Evolutionary conservation across 2,888 invertebrate genomes (phyloP).

Genomic region (Parochlus steinenii): DNA sequence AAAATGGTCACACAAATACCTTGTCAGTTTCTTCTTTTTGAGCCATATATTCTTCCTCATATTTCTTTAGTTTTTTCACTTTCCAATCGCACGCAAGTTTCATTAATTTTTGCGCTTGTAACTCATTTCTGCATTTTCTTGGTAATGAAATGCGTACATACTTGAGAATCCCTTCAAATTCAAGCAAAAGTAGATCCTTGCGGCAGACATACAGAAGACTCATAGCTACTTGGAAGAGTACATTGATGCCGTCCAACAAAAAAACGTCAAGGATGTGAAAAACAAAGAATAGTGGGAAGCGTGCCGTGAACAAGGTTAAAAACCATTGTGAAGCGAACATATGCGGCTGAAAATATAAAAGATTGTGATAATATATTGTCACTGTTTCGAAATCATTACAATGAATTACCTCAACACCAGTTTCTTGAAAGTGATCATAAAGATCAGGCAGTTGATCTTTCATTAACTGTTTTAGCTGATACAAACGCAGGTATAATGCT

Average conservation of each 20-base stretch:
- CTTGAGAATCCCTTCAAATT: conserved; percentile 95
- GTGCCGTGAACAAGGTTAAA: conserved; percentile 95
- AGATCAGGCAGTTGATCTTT: conserved; percentile 73
- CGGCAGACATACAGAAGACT: conserved; percentile 83
- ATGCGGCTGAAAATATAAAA: too few species aligned
- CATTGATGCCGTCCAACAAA: conserved; percentile 83
- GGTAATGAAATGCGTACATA: conserved; percentile 96
- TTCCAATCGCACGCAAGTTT: conserved; percentile 81
- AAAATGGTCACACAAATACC: too few species aligned
- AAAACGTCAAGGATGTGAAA: conserved; percentile 97
- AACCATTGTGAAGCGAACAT: conserved; percentile 38
- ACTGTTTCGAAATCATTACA: too few species aligned
- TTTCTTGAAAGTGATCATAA: conserved; percentile 50
- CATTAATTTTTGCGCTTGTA: conserved; percentile 74
- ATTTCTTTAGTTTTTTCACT: conserved; percentile 85
- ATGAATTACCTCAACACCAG: conserved; percentile 36
- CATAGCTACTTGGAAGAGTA: conserved; percentile 89
- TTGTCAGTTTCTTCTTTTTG: conserved; percentile 52
- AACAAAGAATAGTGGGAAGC: conserved; percentile 91
- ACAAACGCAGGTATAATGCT: conserved; percentile 82
- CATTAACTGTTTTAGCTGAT: conserved; percentile 86
- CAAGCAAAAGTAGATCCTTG: conserved; percentile 77
- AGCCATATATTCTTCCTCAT: conserved; percentile 75
- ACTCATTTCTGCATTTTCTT: conserved; percentile 87
- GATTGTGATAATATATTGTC: too few species aligned